Evolutionary conservation across 1,140 invertebrate genomes (phyloP).

Genomic region (Drosophila mojavensis): DNA sequence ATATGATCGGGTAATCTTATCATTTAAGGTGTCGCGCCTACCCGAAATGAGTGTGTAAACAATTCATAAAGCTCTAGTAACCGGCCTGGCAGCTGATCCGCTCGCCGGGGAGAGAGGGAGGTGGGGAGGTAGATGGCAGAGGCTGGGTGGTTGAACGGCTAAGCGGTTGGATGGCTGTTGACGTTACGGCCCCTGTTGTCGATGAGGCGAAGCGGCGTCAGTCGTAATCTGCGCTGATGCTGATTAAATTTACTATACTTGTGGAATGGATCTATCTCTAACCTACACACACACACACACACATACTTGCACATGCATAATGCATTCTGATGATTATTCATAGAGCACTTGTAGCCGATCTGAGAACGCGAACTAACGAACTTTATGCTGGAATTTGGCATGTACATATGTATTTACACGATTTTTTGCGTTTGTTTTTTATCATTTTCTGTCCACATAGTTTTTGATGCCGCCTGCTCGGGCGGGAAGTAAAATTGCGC

Average conservation of each 20-base stretch:
- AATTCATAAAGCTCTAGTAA: conserved; percentile 33
- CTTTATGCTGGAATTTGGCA: conserved; percentile 31
- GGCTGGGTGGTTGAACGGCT: background rate
- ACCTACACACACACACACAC: no score
- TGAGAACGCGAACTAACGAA: conserved; percentile 7
- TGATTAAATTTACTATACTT: conserved; percentile 69
- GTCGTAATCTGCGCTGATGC: conserved; percentile 50
- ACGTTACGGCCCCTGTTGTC: conserved; percentile 28
- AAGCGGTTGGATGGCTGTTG: conserved; percentile 21
- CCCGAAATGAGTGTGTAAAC: conserved; percentile 41
- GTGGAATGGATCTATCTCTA: conserved; percentile 36
- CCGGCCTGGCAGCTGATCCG: conserved; percentile 4
- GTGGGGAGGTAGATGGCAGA: background rate
- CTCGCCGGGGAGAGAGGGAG: background rate
- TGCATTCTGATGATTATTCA: conserved; percentile 71
- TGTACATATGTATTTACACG: background rate
- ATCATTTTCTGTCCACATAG: conserved; percentile 12
- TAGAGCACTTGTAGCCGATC: conserved; percentile 38
- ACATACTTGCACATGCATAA: conserved; percentile 11
- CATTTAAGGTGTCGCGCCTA: conserved; percentile 23
- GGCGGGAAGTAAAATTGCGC: conserved; percentile 65
- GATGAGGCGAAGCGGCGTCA: conserved; percentile 45
- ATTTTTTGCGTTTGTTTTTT: conserved; percentile 6
- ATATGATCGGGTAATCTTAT: conserved; percentile 22
- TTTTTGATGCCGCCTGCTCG: conserved; percentile 7